phyloP scores from a whole-genome alignment of 2,888 invertebrate genomes.

The Caenorhabditis becei region DNA sequence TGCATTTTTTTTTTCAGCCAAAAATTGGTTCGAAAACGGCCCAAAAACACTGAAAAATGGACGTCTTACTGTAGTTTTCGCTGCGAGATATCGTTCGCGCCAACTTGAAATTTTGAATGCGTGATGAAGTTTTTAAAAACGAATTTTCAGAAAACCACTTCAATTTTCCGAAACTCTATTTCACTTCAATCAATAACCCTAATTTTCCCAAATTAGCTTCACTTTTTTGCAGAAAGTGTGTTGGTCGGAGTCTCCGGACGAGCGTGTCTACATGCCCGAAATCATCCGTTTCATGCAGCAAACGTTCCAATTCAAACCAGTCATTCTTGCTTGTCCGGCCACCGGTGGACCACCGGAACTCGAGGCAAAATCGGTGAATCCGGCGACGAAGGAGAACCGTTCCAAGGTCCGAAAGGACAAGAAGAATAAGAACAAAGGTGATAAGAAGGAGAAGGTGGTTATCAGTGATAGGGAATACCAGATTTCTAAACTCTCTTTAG shows the following conservation, averaged over 20 bases:
- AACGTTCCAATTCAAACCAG: conserved; percentile 49
- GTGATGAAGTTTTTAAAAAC: too few species aligned
- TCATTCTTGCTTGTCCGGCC: conserved; percentile 35
- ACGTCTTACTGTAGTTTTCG: too few species aligned
- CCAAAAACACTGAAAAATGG: too few species aligned
- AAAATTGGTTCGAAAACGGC: too few species aligned
- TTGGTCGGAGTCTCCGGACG: conserved; percentile 56
- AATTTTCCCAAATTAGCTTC: too few species aligned
- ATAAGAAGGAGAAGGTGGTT: not conserved
- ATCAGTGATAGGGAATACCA: not conserved
- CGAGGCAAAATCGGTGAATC: conserved; percentile 34
- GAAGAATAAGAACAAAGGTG: conserved; percentile 32
- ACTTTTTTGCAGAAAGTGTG: conserved; percentile 54
- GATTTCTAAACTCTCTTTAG: too few species aligned
- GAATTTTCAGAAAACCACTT: too few species aligned
- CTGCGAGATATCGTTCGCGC: too few species aligned
- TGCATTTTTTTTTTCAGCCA: too few species aligned
- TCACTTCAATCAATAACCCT: too few species aligned
- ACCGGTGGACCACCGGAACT: not conserved
- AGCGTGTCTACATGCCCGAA: conserved; percentile 52
- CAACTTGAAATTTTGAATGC: too few species aligned
- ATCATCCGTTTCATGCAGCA: conserved; percentile 44
- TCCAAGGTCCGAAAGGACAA: conserved; percentile 38
- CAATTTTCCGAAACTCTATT: too few species aligned
- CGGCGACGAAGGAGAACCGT: not conserved